Conservation (phyloP, 2,113 vertebrate species). For the Beaufortia kweichowensis region DNA sequence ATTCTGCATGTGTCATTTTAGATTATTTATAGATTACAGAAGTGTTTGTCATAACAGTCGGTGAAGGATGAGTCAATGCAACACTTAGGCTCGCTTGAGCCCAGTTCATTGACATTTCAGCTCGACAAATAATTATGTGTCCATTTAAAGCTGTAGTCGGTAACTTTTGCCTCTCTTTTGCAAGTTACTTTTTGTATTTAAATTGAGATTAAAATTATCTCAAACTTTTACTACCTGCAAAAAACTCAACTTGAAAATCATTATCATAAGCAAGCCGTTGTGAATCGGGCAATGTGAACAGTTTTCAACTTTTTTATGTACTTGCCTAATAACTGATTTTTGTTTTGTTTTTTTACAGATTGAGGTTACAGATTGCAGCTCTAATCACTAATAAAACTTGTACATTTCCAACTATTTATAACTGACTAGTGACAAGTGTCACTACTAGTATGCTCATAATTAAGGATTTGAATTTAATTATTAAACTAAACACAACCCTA, state of each 20-base stretch:
- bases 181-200: too few relatives aligned
- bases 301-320: too few relatives aligned
- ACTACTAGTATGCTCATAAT: not conserved
- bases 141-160: not conserved
- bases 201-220: too few relatives aligned
- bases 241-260: too few relatives aligned
- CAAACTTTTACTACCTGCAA: too few relatives aligned
- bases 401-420: not conserved
- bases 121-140: not conserved
- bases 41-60: slow-evolving; percentile 19
- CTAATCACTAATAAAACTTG: not conserved
- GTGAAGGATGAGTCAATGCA: not conserved
- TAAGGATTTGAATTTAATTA: not conserved
- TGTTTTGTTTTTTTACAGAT: too few relatives aligned
- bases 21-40: slow-evolving; percentile 23
- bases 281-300: too few relatives aligned
- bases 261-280: too few relatives aligned
- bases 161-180: too few relatives aligned
- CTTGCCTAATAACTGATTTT: too few relatives aligned
- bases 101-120: slow-evolving; percentile 3
- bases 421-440: not conserved
- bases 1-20: slow-evolving; percentile 24
- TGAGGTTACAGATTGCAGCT: too few relatives aligned
- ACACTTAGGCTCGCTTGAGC: not conserved
- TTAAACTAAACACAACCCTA: too few relatives aligned